Conservation (phyloP, 1,140 invertebrate genomes). For the Coelopa frigida region DNA sequence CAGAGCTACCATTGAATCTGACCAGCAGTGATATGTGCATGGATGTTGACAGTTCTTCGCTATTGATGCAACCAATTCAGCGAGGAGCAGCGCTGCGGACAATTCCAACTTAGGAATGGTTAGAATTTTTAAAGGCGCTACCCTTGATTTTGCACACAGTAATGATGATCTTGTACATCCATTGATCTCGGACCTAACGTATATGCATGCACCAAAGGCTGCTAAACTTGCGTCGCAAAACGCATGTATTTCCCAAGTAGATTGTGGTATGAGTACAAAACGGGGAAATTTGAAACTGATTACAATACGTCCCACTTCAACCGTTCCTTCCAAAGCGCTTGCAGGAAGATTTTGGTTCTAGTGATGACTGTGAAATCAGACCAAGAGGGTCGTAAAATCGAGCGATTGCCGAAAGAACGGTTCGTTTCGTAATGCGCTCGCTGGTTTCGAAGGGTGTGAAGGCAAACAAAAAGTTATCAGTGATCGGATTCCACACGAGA, state of each 20-base stretch:
- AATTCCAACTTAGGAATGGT: constrained; percentile 30
- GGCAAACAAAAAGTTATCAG: constrained; percentile 6
- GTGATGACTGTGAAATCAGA: neutral
- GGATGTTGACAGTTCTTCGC: constrained; percentile 2
- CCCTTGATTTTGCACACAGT: constrained; percentile 30
- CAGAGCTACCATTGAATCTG: constrained; percentile 31
- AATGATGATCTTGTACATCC: constrained; percentile 15
- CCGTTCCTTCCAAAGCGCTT: constrained; percentile 1
- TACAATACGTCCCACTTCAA: constrained; percentile 3
- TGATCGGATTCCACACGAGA: constrained; percentile 9
- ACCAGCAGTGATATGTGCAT: constrained; percentile 19
- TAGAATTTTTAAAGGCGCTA: constrained; percentile 27
- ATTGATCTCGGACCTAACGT: constrained; percentile 17
- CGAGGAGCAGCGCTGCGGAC: constrained; percentile 18
- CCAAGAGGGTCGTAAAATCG: constrained; percentile 7
- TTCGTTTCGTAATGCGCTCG: neutral
- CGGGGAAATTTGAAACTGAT: neutral
- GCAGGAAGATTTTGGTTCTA: constrained; percentile 6
- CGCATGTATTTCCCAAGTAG: constrained; percentile 19
- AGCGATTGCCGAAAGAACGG: constrained; percentile 2
- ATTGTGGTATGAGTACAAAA: constrained; percentile 1
- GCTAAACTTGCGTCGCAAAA: constrained; percentile 41
- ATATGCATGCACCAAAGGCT: constrained; percentile 38
- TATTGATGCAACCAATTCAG: constrained; percentile 19
- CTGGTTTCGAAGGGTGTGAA: neutral